These are phyloP conservation scores for Pseudoips prasinana DNA, from an alignment of 2,888 invertebrate species.

Conservation along the genomic window DNA sequence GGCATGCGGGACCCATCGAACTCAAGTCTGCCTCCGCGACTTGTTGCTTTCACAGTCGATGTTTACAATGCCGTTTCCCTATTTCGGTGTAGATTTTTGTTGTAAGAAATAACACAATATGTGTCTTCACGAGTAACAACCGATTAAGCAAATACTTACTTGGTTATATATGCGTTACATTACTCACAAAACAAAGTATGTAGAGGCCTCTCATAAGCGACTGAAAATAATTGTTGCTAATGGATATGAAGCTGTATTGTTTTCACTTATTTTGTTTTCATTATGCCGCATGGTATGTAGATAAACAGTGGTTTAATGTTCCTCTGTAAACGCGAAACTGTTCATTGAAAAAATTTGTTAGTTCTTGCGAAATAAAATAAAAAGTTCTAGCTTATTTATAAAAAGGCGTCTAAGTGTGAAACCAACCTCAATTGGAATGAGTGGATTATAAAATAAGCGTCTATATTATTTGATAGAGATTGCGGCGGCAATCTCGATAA, in stretches of 20 bases:
- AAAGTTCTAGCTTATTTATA: too few relatives aligned
- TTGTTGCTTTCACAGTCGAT: conserved; percentile 62
- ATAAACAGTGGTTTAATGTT: conserved; percentile 19
- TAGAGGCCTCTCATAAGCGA: conserved; percentile 25
- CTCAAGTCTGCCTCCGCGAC: conserved; percentile 45
- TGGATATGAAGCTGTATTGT: conserved; percentile 26
- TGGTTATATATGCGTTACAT: conserved; percentile 11
- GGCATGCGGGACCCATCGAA: conserved; percentile 42
- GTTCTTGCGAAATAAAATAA: too few relatives aligned
- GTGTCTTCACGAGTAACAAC: conserved; percentile 37
- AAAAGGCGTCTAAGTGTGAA: too few relatives aligned
- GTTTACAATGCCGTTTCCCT: conserved; percentile 55
- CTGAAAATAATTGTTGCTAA: conserved; percentile 31
- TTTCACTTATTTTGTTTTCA: conserved; percentile 26
- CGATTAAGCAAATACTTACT: conserved; percentile 34
- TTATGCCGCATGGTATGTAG: conserved; percentile 20
- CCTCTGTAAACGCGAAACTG: too few relatives aligned
- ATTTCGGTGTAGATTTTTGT: conserved; percentile 46
- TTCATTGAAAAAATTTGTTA: too few relatives aligned
- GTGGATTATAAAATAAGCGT: too few relatives aligned
- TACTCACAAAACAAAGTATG: conserved; percentile 31
- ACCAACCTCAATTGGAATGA: too few relatives aligned
- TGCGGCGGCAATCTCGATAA: too few relatives aligned
- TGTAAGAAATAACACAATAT: conserved; percentile 36
- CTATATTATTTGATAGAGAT: too few relatives aligned